Percentiles rank a stretch among this genome's conserved stretches.
Evolutionary conservation across 2,113 vertebrate genomes (phyloP).

Genomic region (Sisor rabdophorus): DNA sequence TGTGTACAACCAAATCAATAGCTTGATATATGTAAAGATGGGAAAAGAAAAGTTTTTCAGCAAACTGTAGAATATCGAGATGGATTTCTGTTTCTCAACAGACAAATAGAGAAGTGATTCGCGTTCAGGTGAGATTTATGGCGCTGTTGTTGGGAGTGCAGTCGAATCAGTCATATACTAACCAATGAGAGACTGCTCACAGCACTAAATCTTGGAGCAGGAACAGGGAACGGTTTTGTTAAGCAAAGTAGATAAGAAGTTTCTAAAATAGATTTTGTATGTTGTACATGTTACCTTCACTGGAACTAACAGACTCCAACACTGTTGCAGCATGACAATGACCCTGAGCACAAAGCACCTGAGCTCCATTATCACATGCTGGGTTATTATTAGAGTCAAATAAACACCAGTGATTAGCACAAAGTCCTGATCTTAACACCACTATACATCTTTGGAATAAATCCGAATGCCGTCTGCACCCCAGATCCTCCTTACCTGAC

Average conservation of each 20-base stretch:
- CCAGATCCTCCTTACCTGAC: too few relatives aligned
- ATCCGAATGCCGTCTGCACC: too few relatives aligned
- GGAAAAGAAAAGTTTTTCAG: background rate
- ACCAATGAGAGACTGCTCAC: conserved; percentile 3
- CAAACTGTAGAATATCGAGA: background rate
- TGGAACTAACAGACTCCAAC: too few relatives aligned
- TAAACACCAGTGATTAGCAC: too few relatives aligned
- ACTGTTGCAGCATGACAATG: too few relatives aligned
- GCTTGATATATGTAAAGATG: background rate
- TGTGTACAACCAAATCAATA: background rate
- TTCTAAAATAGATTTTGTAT: too few relatives aligned
- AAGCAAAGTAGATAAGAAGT: conserved; percentile 5
- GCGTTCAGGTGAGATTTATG: background rate
- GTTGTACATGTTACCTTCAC: too few relatives aligned
- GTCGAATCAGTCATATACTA: conserved; percentile 6
- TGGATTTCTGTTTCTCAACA: background rate
- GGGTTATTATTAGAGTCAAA: too few relatives aligned
- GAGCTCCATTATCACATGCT: too few relatives aligned
- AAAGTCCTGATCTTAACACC: too few relatives aligned
- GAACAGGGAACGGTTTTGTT: conserved; percentile 3
- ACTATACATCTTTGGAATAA: too few relatives aligned
- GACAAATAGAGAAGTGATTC: background rate
- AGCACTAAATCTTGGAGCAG: background rate
- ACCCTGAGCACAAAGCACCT: too few relatives aligned
- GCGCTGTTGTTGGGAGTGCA: conserved; percentile 14